phyloP scores from a whole-genome alignment of 2,888 invertebrate species.

The Apocheima hispidaria region DNA sequence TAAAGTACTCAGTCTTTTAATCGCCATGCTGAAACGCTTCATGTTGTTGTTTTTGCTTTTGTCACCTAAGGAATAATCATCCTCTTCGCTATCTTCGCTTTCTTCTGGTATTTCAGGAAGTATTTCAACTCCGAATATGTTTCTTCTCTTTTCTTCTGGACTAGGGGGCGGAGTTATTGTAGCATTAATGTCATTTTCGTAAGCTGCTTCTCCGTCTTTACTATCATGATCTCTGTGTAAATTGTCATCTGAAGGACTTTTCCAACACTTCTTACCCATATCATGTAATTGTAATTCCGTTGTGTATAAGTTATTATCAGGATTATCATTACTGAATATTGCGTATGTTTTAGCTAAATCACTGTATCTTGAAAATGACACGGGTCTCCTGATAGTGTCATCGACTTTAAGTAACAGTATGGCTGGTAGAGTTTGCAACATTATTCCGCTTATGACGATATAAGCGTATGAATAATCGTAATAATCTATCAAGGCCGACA shows the following conservation, averaged over 20 bases:
- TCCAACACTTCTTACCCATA: conserved; percentile 78
- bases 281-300: conserved; percentile 76
- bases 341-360: conserved; percentile 74
- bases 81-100: conserved; percentile 72
- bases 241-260: conserved; percentile 79
- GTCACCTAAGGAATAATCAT: conserved; percentile 50
- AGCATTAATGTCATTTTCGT: conserved; percentile 56
- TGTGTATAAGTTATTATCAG: conserved; percentile 60
- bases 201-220: conserved; percentile 52
- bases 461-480: conserved; percentile 73
- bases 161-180: conserved; percentile 79
- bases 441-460: conserved; percentile 71
- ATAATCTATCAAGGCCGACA: conserved; percentile 68
- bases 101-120: conserved; percentile 85
- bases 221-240: conserved; percentile 61
- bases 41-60: conserved; percentile 60
- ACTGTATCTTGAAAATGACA: conserved; percentile 71
- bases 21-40: conserved; percentile 73
- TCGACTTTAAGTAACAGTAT: conserved; percentile 72
- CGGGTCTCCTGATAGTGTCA: conserved; percentile 60
- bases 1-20: conserved; percentile 83
- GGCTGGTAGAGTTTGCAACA: conserved; percentile 76
- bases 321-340: conserved; percentile 68
- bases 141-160: conserved; percentile 79
- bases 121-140: conserved; percentile 82